phyloP scores from a whole-genome alignment of 2,113 vertebrate genomes.

The Podocnemis expansa region DNA sequence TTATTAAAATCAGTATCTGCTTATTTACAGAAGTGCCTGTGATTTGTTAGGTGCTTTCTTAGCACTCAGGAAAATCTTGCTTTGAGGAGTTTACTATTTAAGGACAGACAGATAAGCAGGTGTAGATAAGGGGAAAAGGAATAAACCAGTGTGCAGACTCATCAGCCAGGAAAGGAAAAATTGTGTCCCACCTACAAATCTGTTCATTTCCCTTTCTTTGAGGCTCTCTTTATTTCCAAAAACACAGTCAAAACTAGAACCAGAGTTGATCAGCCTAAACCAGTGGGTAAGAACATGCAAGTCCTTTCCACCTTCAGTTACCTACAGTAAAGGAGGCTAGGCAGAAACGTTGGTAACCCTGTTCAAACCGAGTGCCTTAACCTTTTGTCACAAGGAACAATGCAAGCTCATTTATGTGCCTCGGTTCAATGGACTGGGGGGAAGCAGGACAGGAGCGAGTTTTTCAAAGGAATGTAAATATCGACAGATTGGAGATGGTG shows the following conservation, averaged over 20 bases:
- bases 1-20: slow-evolving; percentile 21
- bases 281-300: not conserved
- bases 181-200: not conserved
- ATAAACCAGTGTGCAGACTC: not conserved
- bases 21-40: slow-evolving; percentile 15
- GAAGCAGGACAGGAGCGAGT: not conserved
- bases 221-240: not conserved
- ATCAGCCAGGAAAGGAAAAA: not conserved
- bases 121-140: not conserved
- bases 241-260: not conserved
- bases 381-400: fast-evolving
- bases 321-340: not conserved
- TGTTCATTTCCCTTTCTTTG: not conserved
- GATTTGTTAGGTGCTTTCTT: not conserved
- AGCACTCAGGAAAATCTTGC: not conserved
- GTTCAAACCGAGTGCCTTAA: not conserved
- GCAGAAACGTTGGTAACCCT: not conserved
- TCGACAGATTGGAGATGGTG: fast-evolving
- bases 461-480: not conserved
- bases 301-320: not conserved
- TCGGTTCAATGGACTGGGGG: not conserved
- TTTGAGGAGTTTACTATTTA: not conserved
- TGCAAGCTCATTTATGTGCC: not conserved
- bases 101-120: not conserved
- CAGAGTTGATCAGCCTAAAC: not conserved